Evolutionary conservation across 92 coral and sea anemone genomes (phyloP), one percentile per base, ranked within the genome.

Genomic region (Epizoanthus ramosus): DNA sequence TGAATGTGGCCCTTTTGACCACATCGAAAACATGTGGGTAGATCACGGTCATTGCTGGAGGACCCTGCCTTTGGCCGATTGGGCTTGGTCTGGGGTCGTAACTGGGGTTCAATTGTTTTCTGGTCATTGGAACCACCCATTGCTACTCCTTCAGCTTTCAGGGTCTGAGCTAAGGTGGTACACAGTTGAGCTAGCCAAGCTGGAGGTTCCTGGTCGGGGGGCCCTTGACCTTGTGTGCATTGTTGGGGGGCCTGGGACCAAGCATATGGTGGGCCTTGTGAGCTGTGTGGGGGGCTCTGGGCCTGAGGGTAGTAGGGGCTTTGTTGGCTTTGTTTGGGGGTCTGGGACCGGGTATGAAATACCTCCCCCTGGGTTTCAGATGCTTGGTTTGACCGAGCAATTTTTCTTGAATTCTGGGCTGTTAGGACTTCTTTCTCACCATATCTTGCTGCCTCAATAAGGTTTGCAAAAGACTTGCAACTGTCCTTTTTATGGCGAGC

Each of bases 401-500:
- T 10, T 21, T 39, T 25, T 13, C 41, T n/a, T 8, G 58, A 21
- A 21, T 13, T 15, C 16, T 39, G 6, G 3, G 43, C 43, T 39
- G 43, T 3, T 6, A 39, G 6, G 23, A 22, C 37, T 67, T 90
- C 86, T 23, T 86, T 86, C 63, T 87, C 93, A 57, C 93, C 90
- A 75, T 86, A 86, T 43, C 93, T 22, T 3, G 89, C 88, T 59
- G 93, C 86, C 19, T 70, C 63, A 33, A 90, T 90, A 17, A 87
- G 50, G 8, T 77, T 83, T 4, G 74, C 66, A 57, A 90, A 90
- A 1, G 90, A 45, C 65, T 76, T 86, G 73, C 83, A 86, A 14
- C 25, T 23, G 47, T 87, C 90, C 50, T 90, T 90, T 41, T 80
- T 83, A 63, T 87, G 88, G 16, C 91, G 69, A 23, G 88, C 86